Conservation (phyloP, 2,797 vertebrate genomes). For the Microchirus variegatus region DNA sequence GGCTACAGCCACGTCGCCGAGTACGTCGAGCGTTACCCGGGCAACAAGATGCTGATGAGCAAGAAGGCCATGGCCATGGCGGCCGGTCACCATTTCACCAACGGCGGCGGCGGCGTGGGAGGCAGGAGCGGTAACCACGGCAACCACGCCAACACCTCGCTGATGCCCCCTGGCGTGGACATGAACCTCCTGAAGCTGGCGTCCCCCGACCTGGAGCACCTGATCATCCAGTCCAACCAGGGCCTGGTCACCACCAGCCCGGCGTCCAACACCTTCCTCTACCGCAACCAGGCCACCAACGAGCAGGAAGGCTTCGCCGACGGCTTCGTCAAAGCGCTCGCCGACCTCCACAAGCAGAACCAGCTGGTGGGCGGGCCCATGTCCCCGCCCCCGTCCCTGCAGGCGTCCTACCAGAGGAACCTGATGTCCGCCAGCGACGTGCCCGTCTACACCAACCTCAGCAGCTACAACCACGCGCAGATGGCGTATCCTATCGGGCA, state of each 20-base stretch:
- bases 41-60: constrained; percentile 78
- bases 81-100: constrained; percentile 61
- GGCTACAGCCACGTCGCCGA: constrained; percentile 73
- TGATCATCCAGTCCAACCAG: constrained; percentile 83
- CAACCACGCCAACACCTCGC: constrained; percentile 57
- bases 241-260: constrained; percentile 80
- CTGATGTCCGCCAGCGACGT: constrained; percentile 78
- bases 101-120: constrained; percentile 22
- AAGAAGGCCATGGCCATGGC: constrained; percentile 71
- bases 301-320: constrained; percentile 90
- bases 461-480: constrained; percentile 81
- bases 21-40: constrained; percentile 78
- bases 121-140: constrained; percentile 56
- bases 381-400: constrained; percentile 79
- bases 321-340: constrained; percentile 89
- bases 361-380: constrained; percentile 83
- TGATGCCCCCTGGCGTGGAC: constrained; percentile 65
- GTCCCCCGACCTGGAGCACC: constrained; percentile 80
- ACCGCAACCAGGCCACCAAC: constrained; percentile 81
- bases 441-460: constrained; percentile 87
- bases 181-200: constrained; percentile 79
- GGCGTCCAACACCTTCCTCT: constrained; percentile 63
- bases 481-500: constrained; percentile 69
- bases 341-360: constrained; percentile 91
- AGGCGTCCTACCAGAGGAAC: constrained; percentile 81